Evolutionary conservation across 2,113 vertebrate species (phyloP), one percentile per base, ranked within the genome.

Genomic region (Vimba vimba): DNA sequence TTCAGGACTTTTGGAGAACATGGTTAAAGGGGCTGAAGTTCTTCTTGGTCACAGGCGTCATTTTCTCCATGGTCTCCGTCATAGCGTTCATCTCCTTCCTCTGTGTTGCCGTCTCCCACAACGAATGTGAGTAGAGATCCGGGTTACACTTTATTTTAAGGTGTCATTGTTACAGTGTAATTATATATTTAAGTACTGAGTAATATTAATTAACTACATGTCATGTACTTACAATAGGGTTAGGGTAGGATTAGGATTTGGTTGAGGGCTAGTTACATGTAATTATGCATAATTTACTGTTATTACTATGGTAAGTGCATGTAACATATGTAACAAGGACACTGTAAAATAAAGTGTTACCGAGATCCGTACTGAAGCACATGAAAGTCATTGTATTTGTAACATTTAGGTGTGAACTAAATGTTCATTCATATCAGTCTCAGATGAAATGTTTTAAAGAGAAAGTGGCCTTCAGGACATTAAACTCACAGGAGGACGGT

Each of bases 1-100:
- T 97, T 88, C 96, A 99, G 94, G 98, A 99, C 92, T 97, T 95
- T 94, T 99, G 98, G 98, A 94, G 96, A 91, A 98, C 97, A 39
- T 99, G 98, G 98, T 92, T 99, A 47, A 98, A 96, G 90, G 98
- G 98, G 7, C 94, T 99, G 81, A 96, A 94, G 80, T 97, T 98
- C 93, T 99, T 99, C 91, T 94, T 98, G 88, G 89, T 92, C 82
- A 90, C 97, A 0, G 98, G 97, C 0, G 45, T 95, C 75, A 85
- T 97, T 90, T 97, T 99, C 94, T 95, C 93, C 0, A 12, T 94
- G 4, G 82, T 98, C 78, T 95, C 96, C 0, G 7, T 96, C 0
- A 86, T 97, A 23, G 95, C 96, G 39, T 96, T 97, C 90, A 91
- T 97, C 90, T 86, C 92, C 4, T 99, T 98, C 93, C 94, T 99